A percentile compares a stretch with the other conserved stretches of the same genome.
phyloP scores from a whole-genome alignment of 2,113 vertebrate genomes.

The Variabilichromis moorii region DNA sequence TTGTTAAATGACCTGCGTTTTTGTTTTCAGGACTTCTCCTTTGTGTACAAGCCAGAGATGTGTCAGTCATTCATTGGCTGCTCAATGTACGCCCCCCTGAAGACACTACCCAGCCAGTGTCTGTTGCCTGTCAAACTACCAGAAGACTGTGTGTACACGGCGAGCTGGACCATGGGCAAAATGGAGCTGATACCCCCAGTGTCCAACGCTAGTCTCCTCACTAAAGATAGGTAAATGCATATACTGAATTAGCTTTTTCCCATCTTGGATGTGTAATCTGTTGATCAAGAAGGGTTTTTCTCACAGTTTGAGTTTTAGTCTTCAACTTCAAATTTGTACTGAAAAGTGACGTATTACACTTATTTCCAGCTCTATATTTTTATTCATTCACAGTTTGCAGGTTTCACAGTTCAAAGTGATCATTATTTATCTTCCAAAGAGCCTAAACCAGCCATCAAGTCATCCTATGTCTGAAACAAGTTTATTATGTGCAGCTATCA shows the following conservation, averaged over 20 bases:
- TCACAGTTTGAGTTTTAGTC: background rate
- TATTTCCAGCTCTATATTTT: background rate
- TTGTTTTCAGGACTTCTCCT: slow-evolving; percentile 88
- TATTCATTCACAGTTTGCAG: background rate
- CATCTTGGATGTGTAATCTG: background rate
- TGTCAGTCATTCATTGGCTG: slow-evolving; percentile 87
- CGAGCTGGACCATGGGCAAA: slow-evolving; percentile 93
- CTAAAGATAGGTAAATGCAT: slow-evolving; percentile 84
- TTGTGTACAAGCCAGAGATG: slow-evolving; percentile 89
- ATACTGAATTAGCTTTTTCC: background rate
- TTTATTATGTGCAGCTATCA: background rate
- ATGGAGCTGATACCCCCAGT: slow-evolving; percentile 87
- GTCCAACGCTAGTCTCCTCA: slow-evolving; percentile 80
- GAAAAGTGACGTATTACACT: background rate
- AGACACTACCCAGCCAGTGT: slow-evolving; percentile 92
- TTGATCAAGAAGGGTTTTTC: background rate
- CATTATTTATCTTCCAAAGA: background rate
- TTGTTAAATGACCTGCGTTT: background rate
- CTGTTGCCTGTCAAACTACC: slow-evolving; percentile 87
- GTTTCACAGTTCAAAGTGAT: background rate
- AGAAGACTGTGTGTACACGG: slow-evolving; percentile 89
- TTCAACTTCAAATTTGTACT: background rate
- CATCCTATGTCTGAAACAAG: background rate
- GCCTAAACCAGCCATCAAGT: background rate
- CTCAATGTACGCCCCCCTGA: slow-evolving; percentile 94